Conservation (phyloP, 2,888 invertebrate genomes). For the Mythimna pallens region DNA sequence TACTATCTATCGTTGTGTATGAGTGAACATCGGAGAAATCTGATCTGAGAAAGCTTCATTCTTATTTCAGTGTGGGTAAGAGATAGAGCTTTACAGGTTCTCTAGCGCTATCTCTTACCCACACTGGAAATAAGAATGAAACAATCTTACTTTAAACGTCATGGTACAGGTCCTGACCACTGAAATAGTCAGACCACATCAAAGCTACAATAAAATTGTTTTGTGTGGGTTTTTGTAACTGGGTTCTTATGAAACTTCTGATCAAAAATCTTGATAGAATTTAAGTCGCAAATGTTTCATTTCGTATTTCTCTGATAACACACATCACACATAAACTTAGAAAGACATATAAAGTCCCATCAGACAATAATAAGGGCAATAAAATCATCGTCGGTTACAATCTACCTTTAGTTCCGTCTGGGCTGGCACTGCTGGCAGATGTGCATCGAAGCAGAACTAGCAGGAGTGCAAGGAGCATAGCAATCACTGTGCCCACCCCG, state of each 20-base stretch:
- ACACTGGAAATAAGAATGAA: too few relatives aligned
- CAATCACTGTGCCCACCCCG: conserved; percentile 78
- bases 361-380: conserved; percentile 40
- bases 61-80: too few relatives aligned
- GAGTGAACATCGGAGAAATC: conserved; percentile 4
- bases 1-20: background rate
- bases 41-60: too few relatives aligned
- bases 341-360: background rate
- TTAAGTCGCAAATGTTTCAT: background rate
- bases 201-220: conserved; percentile 42
- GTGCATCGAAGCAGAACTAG: conserved; percentile 67
- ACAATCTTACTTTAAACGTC: too few relatives aligned
- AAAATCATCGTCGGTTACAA: conserved; percentile 48
- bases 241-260: conserved; percentile 6
- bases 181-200: conserved; percentile 30
- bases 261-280: background rate
- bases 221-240: conserved; percentile 18
- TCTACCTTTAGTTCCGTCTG: conserved; percentile 40
- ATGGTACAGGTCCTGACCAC: too few relatives aligned
- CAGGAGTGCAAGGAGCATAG: conserved; percentile 61
- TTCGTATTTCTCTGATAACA: background rate
- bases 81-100: too few relatives aligned
- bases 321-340: conserved; percentile 1
- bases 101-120: too few relatives aligned
- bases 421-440: conserved; percentile 43